Percentiles rank a stretch among this genome's conserved stretches.
phyloP scores from a whole-genome alignment of 2,113 vertebrate genomes.

The Antidorcas marsupialis region DNA sequence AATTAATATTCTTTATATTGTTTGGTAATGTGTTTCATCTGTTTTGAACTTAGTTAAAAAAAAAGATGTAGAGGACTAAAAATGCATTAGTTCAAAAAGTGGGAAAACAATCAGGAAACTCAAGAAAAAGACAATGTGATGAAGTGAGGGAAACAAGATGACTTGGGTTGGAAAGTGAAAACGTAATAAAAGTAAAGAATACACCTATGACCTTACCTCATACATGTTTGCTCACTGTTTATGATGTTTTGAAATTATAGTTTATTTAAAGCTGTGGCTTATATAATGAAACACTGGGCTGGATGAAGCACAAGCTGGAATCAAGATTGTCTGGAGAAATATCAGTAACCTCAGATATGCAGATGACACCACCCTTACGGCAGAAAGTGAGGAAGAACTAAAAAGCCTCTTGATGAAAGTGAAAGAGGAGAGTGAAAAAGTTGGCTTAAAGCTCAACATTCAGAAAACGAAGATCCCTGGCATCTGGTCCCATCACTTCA shows the following conservation, averaged over 20 bases:
- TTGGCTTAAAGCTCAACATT: background rate
- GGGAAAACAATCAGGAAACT: background rate
- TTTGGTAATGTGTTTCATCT: background rate
- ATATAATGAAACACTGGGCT: background rate
- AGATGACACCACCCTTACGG: background rate
- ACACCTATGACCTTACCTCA: background rate
- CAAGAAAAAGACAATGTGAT: background rate
- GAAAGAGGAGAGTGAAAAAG: background rate
- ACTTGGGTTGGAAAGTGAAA: background rate
- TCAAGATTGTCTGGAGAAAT: background rate
- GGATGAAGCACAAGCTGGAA: background rate
- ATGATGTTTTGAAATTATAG: background rate
- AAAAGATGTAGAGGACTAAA: background rate
- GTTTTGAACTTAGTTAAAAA: conserved; percentile 1
- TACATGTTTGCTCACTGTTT: background rate
- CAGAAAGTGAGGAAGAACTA: background rate
- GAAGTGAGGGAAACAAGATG: background rate
- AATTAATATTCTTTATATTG: background rate
- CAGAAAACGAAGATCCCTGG: background rate
- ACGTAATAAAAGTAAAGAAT: background rate
- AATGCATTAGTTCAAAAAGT: background rate
- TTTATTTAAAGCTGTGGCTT: conserved; percentile 21
- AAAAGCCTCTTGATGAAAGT: background rate
- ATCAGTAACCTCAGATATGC: background rate
- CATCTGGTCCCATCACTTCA: background rate